Evolutionary conservation across 1,140 invertebrate genomes (phyloP), one percentile per base, ranked within the genome.

Genomic region (Drosophila fuyamai): DNA sequence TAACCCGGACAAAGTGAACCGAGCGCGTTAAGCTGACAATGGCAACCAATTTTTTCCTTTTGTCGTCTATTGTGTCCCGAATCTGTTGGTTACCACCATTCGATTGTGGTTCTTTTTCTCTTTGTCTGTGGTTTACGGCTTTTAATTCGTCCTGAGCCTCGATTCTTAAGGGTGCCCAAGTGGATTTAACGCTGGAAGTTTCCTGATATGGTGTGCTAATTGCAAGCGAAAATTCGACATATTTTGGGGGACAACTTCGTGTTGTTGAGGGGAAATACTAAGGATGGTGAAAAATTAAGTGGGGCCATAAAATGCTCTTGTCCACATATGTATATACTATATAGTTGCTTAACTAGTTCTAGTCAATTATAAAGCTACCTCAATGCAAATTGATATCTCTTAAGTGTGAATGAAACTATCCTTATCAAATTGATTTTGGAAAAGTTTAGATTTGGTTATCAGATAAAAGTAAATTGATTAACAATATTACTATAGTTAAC

Each of bases 1-100:
- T 86, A 88, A 86, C 76, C 70, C 79, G 71, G 61, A 46, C 70
- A 53, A 32, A 46, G 55, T 60, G 71, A 38, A 18, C 29, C 36
- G 40, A 60, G 57, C 74, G 83, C 79, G 83, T 86, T 85, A 89
- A 89, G 84, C 84, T 86, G 83, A 89, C 83, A 86, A 86, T 86
- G 84, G 75, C 83, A 86, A 43, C 60, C 35, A 27, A 50, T 81
- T 67, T 79, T 75, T 58, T 32, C 40, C 56, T 67, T 58, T 63
- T 48, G 55, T 55, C 32, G 43, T 66, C 44, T 54, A 51, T 74
- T 74, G 55, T 56, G 50, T 51, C 55, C 38, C 46, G 54, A 55
- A 67, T 76, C 50, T 68, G 62, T 50, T 48, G 48, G 29, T 53
- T 50, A 60, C 71, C 53, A 76, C 66, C 53, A 63, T 72, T 86